A percentile compares a stretch with the other conserved stretches of the same genome.
Evolutionary conservation across 2,797 vertebrate species (phyloP).

Genomic region (Morus bassanus): DNA sequence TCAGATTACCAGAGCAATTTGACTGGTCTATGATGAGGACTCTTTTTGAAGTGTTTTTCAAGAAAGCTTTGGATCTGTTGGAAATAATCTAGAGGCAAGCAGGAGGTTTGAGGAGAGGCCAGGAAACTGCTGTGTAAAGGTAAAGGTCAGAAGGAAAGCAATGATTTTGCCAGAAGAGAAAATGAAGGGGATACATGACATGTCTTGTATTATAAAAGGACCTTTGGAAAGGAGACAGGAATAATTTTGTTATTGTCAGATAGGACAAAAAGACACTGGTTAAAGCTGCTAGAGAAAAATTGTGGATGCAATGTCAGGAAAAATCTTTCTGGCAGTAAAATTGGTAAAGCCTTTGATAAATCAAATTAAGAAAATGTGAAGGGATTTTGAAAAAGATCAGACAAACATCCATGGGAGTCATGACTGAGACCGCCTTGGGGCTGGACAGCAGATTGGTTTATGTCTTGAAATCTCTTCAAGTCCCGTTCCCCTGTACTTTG

Average conservation of each 20-base stretch:
- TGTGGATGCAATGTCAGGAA: not conserved
- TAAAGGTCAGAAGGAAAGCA: not conserved
- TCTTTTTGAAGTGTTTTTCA: not conserved
- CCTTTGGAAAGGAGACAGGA: not conserved
- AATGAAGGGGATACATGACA: not conserved
- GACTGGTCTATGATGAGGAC: not conserved
- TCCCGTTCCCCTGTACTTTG: not conserved
- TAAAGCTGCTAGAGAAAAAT: not conserved
- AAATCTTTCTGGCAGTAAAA: not conserved
- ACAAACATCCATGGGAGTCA: not conserved
- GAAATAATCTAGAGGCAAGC: not conserved
- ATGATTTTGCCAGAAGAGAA: not conserved
- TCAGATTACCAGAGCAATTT: not conserved
- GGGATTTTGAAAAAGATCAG: not conserved
- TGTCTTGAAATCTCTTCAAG: not conserved
- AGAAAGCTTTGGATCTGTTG: not conserved
- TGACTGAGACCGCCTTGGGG: not conserved
- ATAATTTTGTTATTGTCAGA: not conserved
- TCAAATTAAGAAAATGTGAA: not conserved
- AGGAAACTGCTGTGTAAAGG: not conserved
- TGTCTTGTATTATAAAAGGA: fast-evolving
- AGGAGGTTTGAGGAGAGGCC: not conserved
- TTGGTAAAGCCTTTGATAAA: not conserved
- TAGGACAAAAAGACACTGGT: not conserved
- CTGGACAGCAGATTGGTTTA: not conserved